Evolutionary conservation across 1,140 invertebrate genomes (phyloP).

Genomic region (Drosophila subpulchrella): DNA sequence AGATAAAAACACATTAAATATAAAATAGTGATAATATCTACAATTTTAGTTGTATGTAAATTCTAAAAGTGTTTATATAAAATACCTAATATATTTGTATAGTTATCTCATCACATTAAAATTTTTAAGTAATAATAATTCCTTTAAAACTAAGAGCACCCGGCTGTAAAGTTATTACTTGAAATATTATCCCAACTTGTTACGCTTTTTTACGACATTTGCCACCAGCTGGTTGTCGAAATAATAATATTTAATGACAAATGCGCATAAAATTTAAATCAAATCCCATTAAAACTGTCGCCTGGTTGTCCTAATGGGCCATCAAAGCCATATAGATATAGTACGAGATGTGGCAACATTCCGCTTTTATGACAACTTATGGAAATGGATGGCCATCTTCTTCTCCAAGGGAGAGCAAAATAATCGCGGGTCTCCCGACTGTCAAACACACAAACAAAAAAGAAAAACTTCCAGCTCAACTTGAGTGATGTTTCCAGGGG

Average conservation of each 20-base stretch:
- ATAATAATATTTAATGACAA: slow-evolving; percentile 76
- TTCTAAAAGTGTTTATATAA: too few species aligned
- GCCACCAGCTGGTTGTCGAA: slow-evolving; percentile 55
- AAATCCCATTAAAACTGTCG: slow-evolving; percentile 67
- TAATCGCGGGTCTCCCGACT: slow-evolving; percentile 50
- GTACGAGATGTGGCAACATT: slow-evolving; percentile 60
- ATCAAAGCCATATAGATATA: slow-evolving; percentile 46
- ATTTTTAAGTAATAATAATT: too few species aligned
- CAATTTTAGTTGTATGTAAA: too few species aligned
- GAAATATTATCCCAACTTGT: slow-evolving; percentile 17
- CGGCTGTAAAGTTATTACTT: neutral
- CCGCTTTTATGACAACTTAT: slow-evolving; percentile 77
- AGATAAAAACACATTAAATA: too few species aligned
- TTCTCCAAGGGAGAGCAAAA: slow-evolving; percentile 30
- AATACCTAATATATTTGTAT: too few species aligned
- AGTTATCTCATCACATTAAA: too few species aligned
- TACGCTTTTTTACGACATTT: slow-evolving; percentile 35
- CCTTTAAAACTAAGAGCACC: neutral
- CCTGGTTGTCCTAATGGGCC: slow-evolving; percentile 62
- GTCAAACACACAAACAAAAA: slow-evolving; percentile 14
- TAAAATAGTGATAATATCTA: too few species aligned
- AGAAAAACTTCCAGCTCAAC: slow-evolving; percentile 62
- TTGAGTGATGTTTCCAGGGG: slow-evolving; percentile 60
- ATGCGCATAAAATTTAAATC: slow-evolving; percentile 77
- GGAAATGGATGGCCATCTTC: slow-evolving; percentile 74